A percentile compares a stretch with the other conserved stretches of the same genome.
Conservation (phyloP, 2,888 invertebrate genomes). For the Clostera curtula region DNA sequence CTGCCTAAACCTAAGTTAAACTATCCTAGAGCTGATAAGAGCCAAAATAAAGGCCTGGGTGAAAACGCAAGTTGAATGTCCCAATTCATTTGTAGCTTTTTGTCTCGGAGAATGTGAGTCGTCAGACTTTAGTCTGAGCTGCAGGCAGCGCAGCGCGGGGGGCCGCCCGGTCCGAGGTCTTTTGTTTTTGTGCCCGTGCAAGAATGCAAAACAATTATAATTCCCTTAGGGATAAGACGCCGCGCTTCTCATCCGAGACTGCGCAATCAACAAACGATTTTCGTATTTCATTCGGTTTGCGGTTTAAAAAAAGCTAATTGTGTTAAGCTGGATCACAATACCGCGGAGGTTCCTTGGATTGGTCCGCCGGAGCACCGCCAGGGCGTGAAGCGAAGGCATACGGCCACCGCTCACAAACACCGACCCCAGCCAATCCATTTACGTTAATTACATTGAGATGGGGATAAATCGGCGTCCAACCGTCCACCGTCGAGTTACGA, state of each 20-base stretch:
- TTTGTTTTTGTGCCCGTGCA: slow-evolving; percentile 72
- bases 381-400: slow-evolving; percentile 37
- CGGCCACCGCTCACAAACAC: slow-evolving; percentile 47
- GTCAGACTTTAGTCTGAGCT: slow-evolving; percentile 70
- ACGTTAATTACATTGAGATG: slow-evolving; percentile 71
- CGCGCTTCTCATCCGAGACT: slow-evolving; percentile 52
- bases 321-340: slow-evolving; percentile 34
- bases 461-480: slow-evolving; percentile 73
- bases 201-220: slow-evolving; percentile 75
- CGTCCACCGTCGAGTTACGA: slow-evolving; percentile 73
- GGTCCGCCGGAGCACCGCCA: too few species aligned
- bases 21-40: too few species aligned
- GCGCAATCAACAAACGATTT: slow-evolving; percentile 54
- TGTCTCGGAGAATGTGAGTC: slow-evolving; percentile 66
- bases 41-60: slow-evolving; percentile 24
- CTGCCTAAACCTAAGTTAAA: too few species aligned
- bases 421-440: slow-evolving; percentile 70
- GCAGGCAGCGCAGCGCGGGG: slow-evolving; percentile 57
- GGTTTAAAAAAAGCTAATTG: slow-evolving; percentile 60
- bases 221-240: slow-evolving; percentile 64
- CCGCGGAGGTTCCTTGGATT: too few species aligned
- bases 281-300: slow-evolving; percentile 52
- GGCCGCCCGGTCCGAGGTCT: slow-evolving; percentile 57
- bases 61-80: slow-evolving; percentile 35
- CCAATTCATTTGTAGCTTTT: slow-evolving; percentile 64